Conservation (phyloP, 2,888 invertebrate genomes). For the Fragum sueziense region DNA sequence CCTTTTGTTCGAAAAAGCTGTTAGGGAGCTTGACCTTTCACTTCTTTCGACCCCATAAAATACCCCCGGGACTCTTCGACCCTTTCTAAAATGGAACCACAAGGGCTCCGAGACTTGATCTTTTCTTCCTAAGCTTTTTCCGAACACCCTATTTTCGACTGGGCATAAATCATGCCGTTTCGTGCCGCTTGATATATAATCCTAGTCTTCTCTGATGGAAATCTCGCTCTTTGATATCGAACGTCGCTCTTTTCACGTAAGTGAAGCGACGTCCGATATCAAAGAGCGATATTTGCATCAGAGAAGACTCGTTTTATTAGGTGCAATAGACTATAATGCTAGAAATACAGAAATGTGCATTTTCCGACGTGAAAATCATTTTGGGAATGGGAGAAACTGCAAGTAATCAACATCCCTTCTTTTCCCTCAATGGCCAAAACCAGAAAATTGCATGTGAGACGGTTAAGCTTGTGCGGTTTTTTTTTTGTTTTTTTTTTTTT, state of each 20-base stretch:
- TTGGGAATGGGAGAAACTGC: not conserved
- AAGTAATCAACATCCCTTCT: not conserved
- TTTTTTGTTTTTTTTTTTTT: not conserved
- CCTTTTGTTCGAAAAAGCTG: conserved; percentile 58
- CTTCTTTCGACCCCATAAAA: conserved; percentile 52
- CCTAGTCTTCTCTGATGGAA: too few relatives aligned
- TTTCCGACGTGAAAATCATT: not conserved
- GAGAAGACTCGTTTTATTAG: not conserved
- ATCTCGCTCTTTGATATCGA: too few relatives aligned
- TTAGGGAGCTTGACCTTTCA: conserved; percentile 57
- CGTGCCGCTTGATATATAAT: too few relatives aligned
- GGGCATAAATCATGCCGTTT: too few relatives aligned
- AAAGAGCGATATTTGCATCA: too few relatives aligned
- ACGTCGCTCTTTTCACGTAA: too few relatives aligned
- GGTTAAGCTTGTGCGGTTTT: not conserved
- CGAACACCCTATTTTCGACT: too few relatives aligned
- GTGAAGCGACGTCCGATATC: too few relatives aligned
- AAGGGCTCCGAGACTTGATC: too few relatives aligned
- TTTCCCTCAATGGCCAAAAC: not conserved
- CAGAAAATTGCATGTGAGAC: too few relatives aligned
- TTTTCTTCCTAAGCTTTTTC: too few relatives aligned
- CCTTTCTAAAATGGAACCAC: not conserved
- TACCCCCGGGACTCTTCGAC: conserved; percentile 1
- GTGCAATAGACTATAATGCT: not conserved
- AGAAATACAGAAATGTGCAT: not conserved